These are phyloP conservation scores for Neoitamus cyanurus DNA, from an alignment of 2,888 invertebrate genomes.

Conservation along the genomic window DNA sequence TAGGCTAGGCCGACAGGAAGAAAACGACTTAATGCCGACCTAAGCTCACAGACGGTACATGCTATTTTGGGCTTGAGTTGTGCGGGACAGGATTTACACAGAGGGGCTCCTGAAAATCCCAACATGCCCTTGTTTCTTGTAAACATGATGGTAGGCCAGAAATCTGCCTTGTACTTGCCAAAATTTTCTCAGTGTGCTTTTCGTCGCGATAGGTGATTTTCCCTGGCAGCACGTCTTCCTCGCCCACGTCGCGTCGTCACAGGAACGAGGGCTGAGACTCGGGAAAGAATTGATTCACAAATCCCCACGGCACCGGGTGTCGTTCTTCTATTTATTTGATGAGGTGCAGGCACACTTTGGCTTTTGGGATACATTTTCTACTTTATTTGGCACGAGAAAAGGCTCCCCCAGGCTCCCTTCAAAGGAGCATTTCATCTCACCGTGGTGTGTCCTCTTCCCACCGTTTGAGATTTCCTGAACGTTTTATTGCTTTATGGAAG, in stretches of 20 bases:
- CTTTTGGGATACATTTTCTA: background rate
- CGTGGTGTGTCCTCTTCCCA: background rate
- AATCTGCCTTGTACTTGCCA: background rate
- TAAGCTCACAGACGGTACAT: background rate
- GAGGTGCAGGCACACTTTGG: constrained; percentile 19
- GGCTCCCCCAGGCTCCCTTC: background rate
- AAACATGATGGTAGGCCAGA: constrained; percentile 2
- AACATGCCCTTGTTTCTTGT: background rate
- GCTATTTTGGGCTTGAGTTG: background rate
- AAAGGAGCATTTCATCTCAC: background rate
- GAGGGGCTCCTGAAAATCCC: background rate
- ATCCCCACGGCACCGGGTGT: background rate
- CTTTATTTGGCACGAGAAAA: no score
- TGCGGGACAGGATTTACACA: background rate
- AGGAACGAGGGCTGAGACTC: background rate
- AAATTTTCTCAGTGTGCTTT: background rate
- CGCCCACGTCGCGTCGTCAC: background rate
- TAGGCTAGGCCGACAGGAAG: background rate
- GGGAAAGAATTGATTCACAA: background rate
- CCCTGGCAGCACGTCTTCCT: background rate
- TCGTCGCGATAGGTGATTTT: background rate
- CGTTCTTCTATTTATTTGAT: constrained; percentile 21
- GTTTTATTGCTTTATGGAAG: background rate
- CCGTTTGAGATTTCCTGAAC: background rate
- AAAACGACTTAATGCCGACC: background rate